Percentiles rank a stretch among this genome's conserved stretches.
Evolutionary conservation across 1,140 invertebrate species (phyloP).

Genomic region (Drosophila jambulina): DNA sequence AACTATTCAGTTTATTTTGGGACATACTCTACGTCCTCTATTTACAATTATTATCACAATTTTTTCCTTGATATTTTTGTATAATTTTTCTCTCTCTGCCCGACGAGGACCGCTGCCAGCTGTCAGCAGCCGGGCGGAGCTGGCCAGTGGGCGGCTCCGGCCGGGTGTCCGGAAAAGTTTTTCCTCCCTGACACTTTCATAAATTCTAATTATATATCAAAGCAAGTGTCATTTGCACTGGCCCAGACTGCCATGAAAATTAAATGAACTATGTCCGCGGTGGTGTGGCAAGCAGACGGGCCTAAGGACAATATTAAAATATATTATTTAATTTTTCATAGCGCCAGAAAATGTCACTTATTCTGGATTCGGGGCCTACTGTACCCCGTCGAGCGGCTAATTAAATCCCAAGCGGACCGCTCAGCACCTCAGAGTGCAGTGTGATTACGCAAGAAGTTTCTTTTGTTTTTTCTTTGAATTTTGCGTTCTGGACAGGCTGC

Average conservation of each 20-base stretch:
- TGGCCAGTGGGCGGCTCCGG: background rate
- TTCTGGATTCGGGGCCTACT: background rate
- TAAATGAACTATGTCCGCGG: slow-evolving; percentile 54
- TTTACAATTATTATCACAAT: background rate
- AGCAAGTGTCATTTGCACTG: slow-evolving; percentile 61
- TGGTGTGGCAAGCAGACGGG: background rate
- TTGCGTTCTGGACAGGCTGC: slow-evolving; percentile 41
- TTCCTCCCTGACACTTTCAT: slow-evolving; percentile 64
- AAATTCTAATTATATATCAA: slow-evolving; percentile 77
- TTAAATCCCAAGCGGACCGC: slow-evolving; percentile 46
- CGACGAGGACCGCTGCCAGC: background rate
- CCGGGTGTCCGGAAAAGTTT: slow-evolving; percentile 44
- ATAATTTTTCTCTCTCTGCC: background rate
- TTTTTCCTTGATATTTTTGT: background rate
- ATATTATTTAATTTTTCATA: slow-evolving; percentile 46
- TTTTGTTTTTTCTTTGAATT: background rate
- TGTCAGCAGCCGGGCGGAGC: slow-evolving; percentile 1
- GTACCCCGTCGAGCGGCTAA: slow-evolving; percentile 41
- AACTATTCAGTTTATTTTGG: no score
- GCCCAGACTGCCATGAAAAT: slow-evolving; percentile 36
- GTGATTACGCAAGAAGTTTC: slow-evolving; percentile 55
- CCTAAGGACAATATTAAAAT: slow-evolving; percentile 28
- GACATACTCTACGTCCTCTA: no score
- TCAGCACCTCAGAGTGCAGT: slow-evolving; percentile 23
- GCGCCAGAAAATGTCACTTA: slow-evolving; percentile 26